Evolutionary conservation across 2,797 vertebrate genomes (phyloP).

Genomic region (Micrastur ruficollis): DNA sequence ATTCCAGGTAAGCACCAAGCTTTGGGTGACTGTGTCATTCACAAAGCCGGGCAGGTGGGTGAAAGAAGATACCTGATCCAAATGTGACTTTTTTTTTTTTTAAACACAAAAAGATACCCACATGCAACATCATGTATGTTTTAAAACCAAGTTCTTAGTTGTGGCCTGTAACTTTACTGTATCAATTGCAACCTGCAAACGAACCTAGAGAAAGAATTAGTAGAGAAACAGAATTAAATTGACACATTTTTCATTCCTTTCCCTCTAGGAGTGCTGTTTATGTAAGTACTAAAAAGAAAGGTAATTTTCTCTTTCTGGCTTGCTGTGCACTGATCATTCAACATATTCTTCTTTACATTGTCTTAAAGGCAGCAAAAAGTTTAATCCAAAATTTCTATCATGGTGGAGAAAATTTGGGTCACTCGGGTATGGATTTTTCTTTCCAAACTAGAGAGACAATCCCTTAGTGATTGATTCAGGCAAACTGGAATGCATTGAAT

Average conservation of each 20-base stretch:
- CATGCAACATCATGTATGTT: not conserved
- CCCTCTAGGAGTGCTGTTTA: not conserved
- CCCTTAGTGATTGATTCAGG: not conserved
- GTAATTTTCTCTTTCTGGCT: not conserved
- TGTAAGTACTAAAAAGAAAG: not conserved
- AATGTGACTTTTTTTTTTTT: not conserved
- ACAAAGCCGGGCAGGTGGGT: rapidly evolving
- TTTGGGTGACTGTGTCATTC: not conserved
- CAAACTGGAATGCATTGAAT: not conserved
- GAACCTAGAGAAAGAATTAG: not conserved
- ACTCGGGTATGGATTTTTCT: not conserved
- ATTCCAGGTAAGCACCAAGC: not conserved
- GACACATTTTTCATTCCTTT: not conserved
- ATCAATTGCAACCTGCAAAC: not conserved
- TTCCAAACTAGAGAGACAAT: not conserved
- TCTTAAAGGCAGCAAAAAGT: not conserved
- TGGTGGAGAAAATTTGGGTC: not conserved
- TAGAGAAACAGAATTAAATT: not conserved
- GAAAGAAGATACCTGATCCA: not conserved
- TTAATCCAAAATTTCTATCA: not conserved
- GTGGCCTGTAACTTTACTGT: not conserved
- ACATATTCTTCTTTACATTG: not conserved
- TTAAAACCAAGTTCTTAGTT: not conserved
- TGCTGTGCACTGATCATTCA: not conserved
- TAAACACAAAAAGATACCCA: not conserved